Base-by-base conservation (phyloP, 1,140 invertebrate genomes). In the Aleiodes sp. region DNA sequence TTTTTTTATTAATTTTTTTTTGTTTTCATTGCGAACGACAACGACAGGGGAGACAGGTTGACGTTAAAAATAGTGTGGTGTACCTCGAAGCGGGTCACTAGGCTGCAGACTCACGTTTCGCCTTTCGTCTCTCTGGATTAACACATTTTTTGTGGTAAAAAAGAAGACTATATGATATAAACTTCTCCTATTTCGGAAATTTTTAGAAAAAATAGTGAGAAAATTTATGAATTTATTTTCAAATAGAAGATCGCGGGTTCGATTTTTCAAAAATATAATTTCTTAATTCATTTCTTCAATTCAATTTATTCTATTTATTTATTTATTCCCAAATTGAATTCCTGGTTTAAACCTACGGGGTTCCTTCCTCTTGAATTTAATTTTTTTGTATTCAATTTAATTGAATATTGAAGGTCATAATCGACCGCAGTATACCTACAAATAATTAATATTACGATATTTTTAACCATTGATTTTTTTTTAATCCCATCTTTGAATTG, bases 41-140 rank as follows among this genome's bases (percentile, higher is more conserved):
- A 68, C 74, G 72, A 73, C 68, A 65, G 57, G 61, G 69, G 69
- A 78, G 77, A 72, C 77, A 75, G 60, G 76, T 78, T 75, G 63
- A 71, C 65, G 72, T 68, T 83, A 83, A 83, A 83, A 83, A 83
- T 83, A 83, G 81, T 82, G 79, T 59, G 79, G 79, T 80, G 70
- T 69, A 79, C 75, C 73, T 78, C 77, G 73, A 82, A 83, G 46
- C 81, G 65, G 81, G 82, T 83, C 80, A 83, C 79, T 82, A 78
- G 80, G 79, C 72, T 83, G 73, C 77, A 26, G 70, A 70, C 71
- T 77, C 70, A 74, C 70, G 71, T 78, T 79, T 78, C 74, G 65
- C 66, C 68, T 71, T 70, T 64, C 39, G 57, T 68, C 35, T 33
- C 65, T 43, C 56, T 43, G 33, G 29, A 61, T 29, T 60, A 37